These are phyloP conservation scores for Telmatochromis brichardi DNA, from an alignment of 2,113 vertebrate species.

Conservation along the genomic window DNA sequence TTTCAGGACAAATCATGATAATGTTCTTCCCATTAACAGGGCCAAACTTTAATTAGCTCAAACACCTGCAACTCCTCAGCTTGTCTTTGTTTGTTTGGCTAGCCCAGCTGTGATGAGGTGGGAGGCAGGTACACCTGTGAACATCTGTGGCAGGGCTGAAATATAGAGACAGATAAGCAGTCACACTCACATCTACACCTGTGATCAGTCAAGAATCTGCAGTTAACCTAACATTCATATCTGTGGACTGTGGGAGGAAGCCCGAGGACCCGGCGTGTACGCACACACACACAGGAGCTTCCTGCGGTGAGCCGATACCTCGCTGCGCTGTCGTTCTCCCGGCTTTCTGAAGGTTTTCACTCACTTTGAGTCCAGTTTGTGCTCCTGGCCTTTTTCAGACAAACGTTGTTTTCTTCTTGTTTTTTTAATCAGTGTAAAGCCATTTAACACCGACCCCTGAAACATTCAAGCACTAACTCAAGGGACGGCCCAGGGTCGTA, in stretches of 20 bases:
- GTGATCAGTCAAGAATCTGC: neutral
- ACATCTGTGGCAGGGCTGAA: neutral
- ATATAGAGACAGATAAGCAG: neutral
- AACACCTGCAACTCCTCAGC: neutral
- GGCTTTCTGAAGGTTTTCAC: neutral
- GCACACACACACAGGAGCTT: neutral
- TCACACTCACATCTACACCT: neutral
- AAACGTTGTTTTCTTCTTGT: neutral
- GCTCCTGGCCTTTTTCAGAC: neutral
- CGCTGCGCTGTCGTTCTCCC: neutral
- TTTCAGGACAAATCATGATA: neutral
- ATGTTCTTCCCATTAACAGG: neutral
- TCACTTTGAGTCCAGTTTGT: neutral
- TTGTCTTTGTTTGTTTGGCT: neutral
- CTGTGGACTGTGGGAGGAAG: neutral
- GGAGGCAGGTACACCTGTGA: neutral
- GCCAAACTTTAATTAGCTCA: neutral
- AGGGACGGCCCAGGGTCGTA: neutral
- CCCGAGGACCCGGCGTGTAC: neutral
- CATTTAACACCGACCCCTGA: neutral
- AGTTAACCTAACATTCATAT: neutral
- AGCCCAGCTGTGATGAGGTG: neutral
- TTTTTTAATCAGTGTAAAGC: neutral
- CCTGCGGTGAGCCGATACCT: neutral
- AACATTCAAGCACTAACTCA: neutral